phyloP scores from a whole-genome alignment of 1,140 invertebrate species.

The Apolygus lucorum region DNA sequence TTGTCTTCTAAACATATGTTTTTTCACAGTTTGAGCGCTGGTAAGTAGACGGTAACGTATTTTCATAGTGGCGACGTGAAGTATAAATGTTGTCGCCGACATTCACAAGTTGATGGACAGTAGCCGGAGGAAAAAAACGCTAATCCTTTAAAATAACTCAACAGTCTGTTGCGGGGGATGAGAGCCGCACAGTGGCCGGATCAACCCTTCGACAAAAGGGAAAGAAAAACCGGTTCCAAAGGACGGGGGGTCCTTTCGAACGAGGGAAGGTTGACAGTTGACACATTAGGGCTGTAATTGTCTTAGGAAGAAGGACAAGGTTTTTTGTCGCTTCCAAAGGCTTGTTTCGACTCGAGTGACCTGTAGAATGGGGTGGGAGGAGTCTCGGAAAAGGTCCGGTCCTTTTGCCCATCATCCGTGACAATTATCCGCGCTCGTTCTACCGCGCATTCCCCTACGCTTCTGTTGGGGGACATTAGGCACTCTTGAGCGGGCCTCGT shows the following conservation, averaged over 20 bases:
- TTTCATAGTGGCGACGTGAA: too few species aligned
- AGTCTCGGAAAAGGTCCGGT: too few species aligned
- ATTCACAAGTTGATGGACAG: too few species aligned
- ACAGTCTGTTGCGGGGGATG: background rate
- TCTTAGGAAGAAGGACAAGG: background rate
- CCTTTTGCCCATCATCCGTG: too few species aligned
- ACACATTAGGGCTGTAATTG: background rate
- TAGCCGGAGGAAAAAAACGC: background rate
- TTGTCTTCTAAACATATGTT: too few species aligned
- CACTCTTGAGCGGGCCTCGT: too few species aligned
- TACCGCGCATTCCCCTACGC: too few species aligned
- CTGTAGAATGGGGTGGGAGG: background rate
- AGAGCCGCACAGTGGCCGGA: background rate
- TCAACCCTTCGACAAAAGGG: too few species aligned
- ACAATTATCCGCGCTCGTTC: background rate
- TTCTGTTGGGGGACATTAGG: too few species aligned
- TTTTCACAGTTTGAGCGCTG: too few species aligned
- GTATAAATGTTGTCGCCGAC: too few species aligned
- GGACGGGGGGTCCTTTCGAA: background rate
- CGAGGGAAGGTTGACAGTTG: background rate
- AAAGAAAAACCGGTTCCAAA: background rate
- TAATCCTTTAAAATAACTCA: background rate
- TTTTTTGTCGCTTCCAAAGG: background rate
- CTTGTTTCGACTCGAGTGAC: background rate
- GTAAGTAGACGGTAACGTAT: too few species aligned